These are phyloP conservation scores for Drosophila emarginata DNA, from an alignment of 2,888 invertebrate genomes.

Conservation along the genomic window DNA sequence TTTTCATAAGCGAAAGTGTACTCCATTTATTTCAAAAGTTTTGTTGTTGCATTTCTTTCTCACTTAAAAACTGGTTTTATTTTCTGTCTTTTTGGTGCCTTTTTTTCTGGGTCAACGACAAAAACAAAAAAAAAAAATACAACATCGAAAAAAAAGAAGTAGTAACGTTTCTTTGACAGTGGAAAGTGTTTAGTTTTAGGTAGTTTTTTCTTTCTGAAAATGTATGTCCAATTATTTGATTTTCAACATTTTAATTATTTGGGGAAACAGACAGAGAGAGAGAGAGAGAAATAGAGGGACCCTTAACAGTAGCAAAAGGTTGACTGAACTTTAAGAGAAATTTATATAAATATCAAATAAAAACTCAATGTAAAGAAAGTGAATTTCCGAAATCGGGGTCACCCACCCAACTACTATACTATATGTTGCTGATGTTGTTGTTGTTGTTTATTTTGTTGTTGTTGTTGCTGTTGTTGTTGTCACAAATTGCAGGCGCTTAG, in stretches of 20 bases:
- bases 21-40: conserved; percentile 73
- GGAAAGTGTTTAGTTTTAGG: conserved; percentile 62
- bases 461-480: conserved; percentile 35
- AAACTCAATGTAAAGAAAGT: conserved; percentile 65
- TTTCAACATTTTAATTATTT: conserved; percentile 64
- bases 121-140: neutral
- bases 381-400: conserved; percentile 68
- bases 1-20: conserved; percentile 82
- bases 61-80: conserved; percentile 63
- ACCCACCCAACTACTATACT: conserved; percentile 18
- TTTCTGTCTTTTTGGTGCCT: conserved; percentile 1
- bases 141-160: neutral
- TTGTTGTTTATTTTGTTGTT: neutral
- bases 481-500: conserved; percentile 63
- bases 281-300: neutral
- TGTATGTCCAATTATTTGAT: conserved; percentile 62
- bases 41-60: conserved; percentile 75
- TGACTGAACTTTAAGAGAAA: conserved; percentile 61
- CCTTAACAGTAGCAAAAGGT: conserved; percentile 28
- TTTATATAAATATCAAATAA: conserved; percentile 10
- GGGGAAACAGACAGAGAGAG: conserved; percentile 28
- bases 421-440: neutral
- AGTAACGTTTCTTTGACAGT: conserved; percentile 44
- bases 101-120: conserved; percentile 68
- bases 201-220: conserved; percentile 26